phyloP scores from a whole-genome alignment of 2,888 invertebrate species.

The Orchestes rusci region DNA sequence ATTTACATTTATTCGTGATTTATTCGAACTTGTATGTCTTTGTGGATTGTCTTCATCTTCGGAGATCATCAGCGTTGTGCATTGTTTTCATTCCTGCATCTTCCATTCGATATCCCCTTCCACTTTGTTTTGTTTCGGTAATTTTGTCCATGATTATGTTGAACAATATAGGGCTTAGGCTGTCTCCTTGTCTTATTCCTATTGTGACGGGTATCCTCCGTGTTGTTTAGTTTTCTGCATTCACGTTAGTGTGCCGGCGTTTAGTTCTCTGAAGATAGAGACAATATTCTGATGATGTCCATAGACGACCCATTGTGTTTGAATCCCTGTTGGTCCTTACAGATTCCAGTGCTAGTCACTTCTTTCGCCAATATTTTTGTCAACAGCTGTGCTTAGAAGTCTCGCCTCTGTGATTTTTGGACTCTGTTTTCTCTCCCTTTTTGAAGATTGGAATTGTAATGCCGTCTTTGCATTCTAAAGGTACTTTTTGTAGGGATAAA shows the following conservation, averaged over 20 bases:
- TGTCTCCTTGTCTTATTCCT: too few species aligned
- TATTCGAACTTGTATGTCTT: too few species aligned
- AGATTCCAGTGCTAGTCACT: constrained; percentile 4
- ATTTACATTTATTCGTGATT: background rate
- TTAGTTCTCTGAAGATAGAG: background rate
- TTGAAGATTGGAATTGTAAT: constrained; percentile 6
- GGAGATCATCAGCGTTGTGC: too few species aligned
- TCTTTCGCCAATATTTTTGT: constrained; percentile 8
- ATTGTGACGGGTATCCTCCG: too few species aligned
- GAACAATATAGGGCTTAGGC: too few species aligned
- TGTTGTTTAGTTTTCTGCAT: background rate
- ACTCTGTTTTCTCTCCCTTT: constrained; percentile 5
- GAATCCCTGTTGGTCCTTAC: background rate
- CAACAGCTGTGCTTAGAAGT: constrained; percentile 3
- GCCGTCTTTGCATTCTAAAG: constrained; percentile 4
- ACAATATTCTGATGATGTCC: background rate
- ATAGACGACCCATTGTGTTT: constrained; percentile 6
- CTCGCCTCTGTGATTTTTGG: constrained; percentile 5
- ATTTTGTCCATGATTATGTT: too few species aligned
- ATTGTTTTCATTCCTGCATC: too few species aligned
- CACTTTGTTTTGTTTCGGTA: too few species aligned
- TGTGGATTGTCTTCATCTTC: too few species aligned
- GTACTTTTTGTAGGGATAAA: constrained; percentile 1
- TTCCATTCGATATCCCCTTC: too few species aligned
- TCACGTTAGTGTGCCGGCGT: background rate